Evolutionary conservation across 2,113 vertebrate genomes (phyloP), one percentile per base, ranked within the genome.

Genomic region (Theristicus caerulescens): DNA sequence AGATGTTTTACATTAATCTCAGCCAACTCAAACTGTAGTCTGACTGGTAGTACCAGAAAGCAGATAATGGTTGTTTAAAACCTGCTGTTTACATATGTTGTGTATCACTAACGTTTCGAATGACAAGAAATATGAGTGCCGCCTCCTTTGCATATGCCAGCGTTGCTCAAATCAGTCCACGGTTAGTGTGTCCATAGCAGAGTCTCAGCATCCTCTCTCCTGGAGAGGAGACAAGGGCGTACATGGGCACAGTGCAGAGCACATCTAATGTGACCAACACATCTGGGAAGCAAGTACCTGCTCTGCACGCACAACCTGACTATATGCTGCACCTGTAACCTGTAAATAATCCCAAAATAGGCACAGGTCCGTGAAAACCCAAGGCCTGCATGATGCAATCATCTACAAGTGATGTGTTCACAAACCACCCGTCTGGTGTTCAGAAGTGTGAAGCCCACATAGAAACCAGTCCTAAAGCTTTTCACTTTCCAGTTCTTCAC

Each of bases 251-350:
- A 36, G 25, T 18, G 42, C 34, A 69, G 71, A 31, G 51, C 61
- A 31, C 47, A n/a, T 40, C n/a, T 36, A 6, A 47, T 3, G 34
- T 57, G 38, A n/a, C 21, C 25, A 42, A 6, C 0, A 0, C 27
- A 5, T 22, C 26, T 5, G 27, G 54, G 49, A 74, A 82, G 58
- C 19, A 13, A 82, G 40, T 11, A 54, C 58, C 20, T 26, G 52
- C 76, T 67, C 76, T 46, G 70, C 46, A 46, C 51, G 22, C 52
- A 55, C 70, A 13, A 25, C 20, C 19, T 26, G 54, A 7, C 27
- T 24, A 36, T 7, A 11, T 26, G 1, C 13, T 31, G 38, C 49
- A 4, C 24, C 55, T 69, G 27, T 18, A 31, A 36, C 0, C 0
- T 6, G 14, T 78, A 52, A 55, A 79, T 89, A 84, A 85, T 25